These are phyloP conservation scores for Euproctis similis DNA, from an alignment of 2,888 invertebrate species.

Conservation along the genomic window DNA sequence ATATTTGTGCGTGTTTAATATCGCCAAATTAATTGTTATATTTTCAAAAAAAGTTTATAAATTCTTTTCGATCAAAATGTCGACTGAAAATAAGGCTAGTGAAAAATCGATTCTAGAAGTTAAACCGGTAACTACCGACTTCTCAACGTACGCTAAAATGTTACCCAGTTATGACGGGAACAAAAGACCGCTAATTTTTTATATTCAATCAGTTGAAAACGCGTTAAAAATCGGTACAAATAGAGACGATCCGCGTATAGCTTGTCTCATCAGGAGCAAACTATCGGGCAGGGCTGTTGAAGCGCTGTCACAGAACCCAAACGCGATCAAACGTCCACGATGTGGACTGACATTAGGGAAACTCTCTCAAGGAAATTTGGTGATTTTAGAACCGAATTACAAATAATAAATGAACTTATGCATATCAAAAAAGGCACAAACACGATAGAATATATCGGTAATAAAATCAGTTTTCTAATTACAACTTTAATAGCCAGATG, in stretches of 20 bases:
- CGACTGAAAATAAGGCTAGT: too few relatives aligned
- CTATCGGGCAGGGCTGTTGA: constrained; percentile 11
- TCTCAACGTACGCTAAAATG: too few relatives aligned
- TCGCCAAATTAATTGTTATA: too few relatives aligned
- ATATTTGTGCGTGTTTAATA: too few relatives aligned
- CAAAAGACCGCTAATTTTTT: constrained; percentile 17
- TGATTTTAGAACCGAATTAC: constrained; percentile 14
- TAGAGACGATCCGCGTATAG: constrained; percentile 9
- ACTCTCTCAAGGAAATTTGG: constrained; percentile 12
- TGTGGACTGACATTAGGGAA: constrained; percentile 12
- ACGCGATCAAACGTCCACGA: background rate
- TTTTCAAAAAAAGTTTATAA: too few relatives aligned
- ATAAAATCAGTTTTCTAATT: constrained; percentile 12
- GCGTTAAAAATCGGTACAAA: constrained; percentile 10
- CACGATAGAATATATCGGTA: constrained; percentile 4
- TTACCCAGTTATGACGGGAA: constrained; percentile 25
- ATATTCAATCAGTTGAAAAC: constrained; percentile 19
- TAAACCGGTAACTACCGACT: too few relatives aligned
- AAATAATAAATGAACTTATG: constrained; percentile 16
- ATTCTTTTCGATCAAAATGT: too few relatives aligned
- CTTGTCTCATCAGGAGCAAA: constrained; percentile 21
- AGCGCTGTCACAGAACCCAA: constrained; percentile 3
- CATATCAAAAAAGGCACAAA: constrained; percentile 6
- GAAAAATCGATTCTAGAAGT: too few relatives aligned
- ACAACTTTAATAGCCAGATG: too few relatives aligned